These are phyloP conservation scores for Spilosoma lubricipeda DNA, from an alignment of 2,888 invertebrate genomes.

Conservation along the genomic window DNA sequence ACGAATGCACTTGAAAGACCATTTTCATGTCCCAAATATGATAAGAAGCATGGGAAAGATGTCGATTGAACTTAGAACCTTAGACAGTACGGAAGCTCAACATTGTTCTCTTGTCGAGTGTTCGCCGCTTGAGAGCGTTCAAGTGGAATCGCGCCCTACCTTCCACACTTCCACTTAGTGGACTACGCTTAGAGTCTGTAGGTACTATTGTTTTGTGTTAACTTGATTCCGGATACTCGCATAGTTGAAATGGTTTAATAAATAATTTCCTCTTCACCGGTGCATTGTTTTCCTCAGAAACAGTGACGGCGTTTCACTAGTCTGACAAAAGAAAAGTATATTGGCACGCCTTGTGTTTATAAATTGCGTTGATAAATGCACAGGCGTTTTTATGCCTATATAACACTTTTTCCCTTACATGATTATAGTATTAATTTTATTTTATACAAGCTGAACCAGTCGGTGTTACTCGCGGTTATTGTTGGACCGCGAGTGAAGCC, in stretches of 20 bases:
- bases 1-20: background rate
- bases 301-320: background rate
- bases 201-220: conserved; percentile 9
- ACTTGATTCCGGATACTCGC: conserved; percentile 1
- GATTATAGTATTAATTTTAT: too few species aligned
- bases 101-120: conserved; percentile 38
- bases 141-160: conserved; percentile 43
- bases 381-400: background rate
- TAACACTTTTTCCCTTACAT: background rate
- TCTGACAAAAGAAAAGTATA: background rate
- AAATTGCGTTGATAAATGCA: background rate
- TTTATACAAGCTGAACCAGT: too few species aligned
- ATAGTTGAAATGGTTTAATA: conserved; percentile 4
- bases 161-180: conserved; percentile 30
- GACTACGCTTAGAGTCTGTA: background rate
- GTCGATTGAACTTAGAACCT: conserved; percentile 10
- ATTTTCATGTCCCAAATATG: conserved; percentile 18
- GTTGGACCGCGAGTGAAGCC: too few species aligned
- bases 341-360: background rate
- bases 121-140: conserved; percentile 38
- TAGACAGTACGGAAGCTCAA: conserved; percentile 26
- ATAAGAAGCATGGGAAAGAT: conserved; percentile 16
- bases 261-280: background rate
- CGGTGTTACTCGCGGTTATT: too few species aligned
- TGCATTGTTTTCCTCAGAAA: background rate